Percentiles rank a stretch among this genome's conserved stretches.
Evolutionary conservation across 2,113 vertebrate species (phyloP).

Genomic region (Varanus salvator): DNA sequence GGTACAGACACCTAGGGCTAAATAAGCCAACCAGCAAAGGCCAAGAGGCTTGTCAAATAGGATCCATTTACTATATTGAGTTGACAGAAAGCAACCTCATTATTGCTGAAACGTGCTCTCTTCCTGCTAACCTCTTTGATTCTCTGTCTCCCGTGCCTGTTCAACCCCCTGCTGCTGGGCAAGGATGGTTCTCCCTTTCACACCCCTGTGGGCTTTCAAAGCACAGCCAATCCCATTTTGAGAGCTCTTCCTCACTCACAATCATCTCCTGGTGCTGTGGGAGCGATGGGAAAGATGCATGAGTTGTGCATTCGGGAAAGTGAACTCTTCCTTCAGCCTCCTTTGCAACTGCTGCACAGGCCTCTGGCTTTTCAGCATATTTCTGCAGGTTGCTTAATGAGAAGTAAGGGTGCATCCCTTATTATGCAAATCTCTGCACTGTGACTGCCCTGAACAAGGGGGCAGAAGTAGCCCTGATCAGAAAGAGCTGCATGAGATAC

Average conservation of each 20-base stretch:
- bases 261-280: not conserved
- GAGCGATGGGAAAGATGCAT: not conserved
- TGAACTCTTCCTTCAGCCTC: not conserved
- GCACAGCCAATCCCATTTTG: slow-evolving; percentile 15
- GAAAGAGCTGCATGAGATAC: not conserved
- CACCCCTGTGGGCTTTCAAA: not conserved
- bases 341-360: not conserved
- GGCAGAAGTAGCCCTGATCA: not conserved
- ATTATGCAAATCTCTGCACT: not conserved
- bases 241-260: not conserved
- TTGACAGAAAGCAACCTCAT: slow-evolving; percentile 30
- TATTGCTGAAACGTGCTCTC: slow-evolving; percentile 31
- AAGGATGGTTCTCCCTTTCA: slow-evolving; percentile 26
- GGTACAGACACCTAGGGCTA: slow-evolving; percentile 56
- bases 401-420: not conserved
- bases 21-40: slow-evolving; percentile 59
- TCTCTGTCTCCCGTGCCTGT: slow-evolving; percentile 15
- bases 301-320: not conserved
- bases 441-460: slow-evolving; percentile 2
- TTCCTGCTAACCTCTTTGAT: slow-evolving; percentile 33
- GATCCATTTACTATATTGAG: slow-evolving; percentile 28
- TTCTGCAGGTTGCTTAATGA: not conserved
- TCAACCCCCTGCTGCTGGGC: not conserved
- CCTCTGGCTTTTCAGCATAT: not conserved
- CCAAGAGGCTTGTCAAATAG: slow-evolving; percentile 2